Percentiles rank a stretch among this genome's conserved stretches.
Conservation (phyloP, 2,113 vertebrate genomes). For the Perca schrenkii region DNA sequence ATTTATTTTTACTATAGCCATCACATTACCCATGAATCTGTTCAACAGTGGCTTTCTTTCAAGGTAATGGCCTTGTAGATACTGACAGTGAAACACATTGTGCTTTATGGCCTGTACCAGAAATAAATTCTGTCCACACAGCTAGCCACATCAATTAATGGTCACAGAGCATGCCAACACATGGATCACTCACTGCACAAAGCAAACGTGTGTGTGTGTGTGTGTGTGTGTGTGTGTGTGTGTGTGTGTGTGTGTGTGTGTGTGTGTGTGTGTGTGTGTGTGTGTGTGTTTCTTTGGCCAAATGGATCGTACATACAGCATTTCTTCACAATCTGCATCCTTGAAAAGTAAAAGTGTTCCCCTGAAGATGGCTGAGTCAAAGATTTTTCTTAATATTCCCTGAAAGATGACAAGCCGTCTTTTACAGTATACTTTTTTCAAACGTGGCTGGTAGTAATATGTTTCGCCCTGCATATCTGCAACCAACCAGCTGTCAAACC, state of each 20-base stretch:
- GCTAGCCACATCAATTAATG: conserved; percentile 60
- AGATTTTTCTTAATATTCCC: conserved; percentile 1
- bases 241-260: too few species aligned
- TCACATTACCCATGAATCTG: conserved; percentile 31
- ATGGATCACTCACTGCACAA: conserved; percentile 44
- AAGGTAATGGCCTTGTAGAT: conserved; percentile 58
- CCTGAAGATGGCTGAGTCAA: conserved; percentile 20
- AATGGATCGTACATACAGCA: neutral
- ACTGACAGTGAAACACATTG: conserved; percentile 55
- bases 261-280: too few species aligned
- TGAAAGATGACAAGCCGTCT: conserved; percentile 30
- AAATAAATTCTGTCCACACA: conserved; percentile 66
- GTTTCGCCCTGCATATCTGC: conserved; percentile 29
- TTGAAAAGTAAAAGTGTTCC: conserved; percentile 17
- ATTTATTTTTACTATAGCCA: conserved; percentile 13
- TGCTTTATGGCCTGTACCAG: conserved; percentile 62
- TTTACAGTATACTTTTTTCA: conserved; percentile 37
- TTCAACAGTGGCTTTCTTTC: conserved; percentile 36
- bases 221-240: too few species aligned
- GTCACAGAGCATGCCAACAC: conserved; percentile 30
- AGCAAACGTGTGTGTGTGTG: conserved; percentile 5
- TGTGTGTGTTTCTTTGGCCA: neutral
- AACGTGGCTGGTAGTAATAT: conserved; percentile 10
- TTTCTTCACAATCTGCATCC: conserved; percentile 22
- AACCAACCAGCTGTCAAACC: conserved; percentile 59